Conservation (phyloP, 2,797 vertebrate species). For the Coendou prehensilis region DNA sequence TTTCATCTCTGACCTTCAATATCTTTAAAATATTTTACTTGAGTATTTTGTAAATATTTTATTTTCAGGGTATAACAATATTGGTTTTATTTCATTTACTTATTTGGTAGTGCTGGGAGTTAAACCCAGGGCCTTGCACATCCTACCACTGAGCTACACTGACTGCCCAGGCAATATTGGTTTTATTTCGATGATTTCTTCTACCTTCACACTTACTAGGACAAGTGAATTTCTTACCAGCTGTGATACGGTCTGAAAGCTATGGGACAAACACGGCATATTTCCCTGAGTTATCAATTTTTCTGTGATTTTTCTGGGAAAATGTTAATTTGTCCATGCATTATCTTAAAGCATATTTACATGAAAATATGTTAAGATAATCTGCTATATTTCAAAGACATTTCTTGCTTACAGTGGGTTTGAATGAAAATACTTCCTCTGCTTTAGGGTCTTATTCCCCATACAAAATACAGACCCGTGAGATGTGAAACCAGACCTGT, state of each 20-base stretch:
- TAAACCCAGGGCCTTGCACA: not conserved
- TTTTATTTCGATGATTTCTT: constrained; percentile 15
- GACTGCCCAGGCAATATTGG: not conserved
- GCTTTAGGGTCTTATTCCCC: not conserved
- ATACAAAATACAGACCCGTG: not conserved
- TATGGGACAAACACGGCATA: not conserved
- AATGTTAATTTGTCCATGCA: not conserved
- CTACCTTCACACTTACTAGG: not conserved
- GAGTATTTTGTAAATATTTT: constrained; percentile 7
- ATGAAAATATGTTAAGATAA: constrained; percentile 41
- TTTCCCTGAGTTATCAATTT: not conserved
- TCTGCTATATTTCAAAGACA: constrained; percentile 31
- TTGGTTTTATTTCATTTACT: not conserved
- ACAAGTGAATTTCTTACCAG: not conserved
- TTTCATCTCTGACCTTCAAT: not conserved
- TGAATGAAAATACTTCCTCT: not conserved
- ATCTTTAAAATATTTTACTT: not conserved
- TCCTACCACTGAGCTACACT: not conserved
- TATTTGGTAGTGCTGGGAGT: not conserved
- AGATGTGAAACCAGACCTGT: not conserved
- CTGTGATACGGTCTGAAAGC: not conserved
- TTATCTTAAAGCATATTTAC: constrained; percentile 43
- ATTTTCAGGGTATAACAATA: constrained; percentile 33
- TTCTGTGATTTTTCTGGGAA: not conserved
- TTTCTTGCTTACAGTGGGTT: not conserved